Percentiles rank a stretch among this genome's conserved stretches.
Evolutionary conservation across 2,888 invertebrate genomes (phyloP).

Genomic region (Caenorhabditis parvicauda): DNA sequence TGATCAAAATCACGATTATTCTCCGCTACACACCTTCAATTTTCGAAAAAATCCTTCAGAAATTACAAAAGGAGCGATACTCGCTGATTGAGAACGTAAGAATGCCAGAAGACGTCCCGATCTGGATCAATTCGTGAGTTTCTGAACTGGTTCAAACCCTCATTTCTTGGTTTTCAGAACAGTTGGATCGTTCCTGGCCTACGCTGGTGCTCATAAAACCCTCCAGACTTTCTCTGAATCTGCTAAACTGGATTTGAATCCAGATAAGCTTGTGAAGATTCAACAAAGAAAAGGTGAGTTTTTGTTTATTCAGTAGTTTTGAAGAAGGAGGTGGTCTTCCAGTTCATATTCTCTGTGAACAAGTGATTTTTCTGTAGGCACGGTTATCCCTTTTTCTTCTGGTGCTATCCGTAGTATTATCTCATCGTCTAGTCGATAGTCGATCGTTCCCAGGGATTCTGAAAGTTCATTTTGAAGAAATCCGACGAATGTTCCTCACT

Average conservation of each 20-base stretch:
- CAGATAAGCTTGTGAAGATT: too few species aligned
- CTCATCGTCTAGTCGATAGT: conserved; percentile 87
- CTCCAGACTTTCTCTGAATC: too few species aligned
- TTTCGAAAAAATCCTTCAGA: conserved; percentile 6
- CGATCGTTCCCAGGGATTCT: conserved; percentile 85
- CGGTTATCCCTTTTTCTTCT: conserved; percentile 77
- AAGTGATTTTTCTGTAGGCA: too few species aligned
- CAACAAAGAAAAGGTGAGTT: too few species aligned
- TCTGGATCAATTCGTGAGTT: conserved; percentile 4
- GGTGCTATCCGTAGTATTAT: conserved; percentile 86
- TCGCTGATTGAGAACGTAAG: conserved; percentile 4
- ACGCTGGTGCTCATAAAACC: conserved; percentile 11
- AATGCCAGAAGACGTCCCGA: conserved; percentile 9
- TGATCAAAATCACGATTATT: too few species aligned
- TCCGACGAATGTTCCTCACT: too few species aligned
- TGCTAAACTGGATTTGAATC: too few species aligned
- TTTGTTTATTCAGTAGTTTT: too few species aligned
- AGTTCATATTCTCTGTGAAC: too few species aligned
- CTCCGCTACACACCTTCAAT: too few species aligned
- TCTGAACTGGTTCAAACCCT: neutral
- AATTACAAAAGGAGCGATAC: conserved; percentile 1
- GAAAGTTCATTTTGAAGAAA: conserved; percentile 56
- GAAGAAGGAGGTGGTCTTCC: too few species aligned
- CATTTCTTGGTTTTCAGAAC: conserved; percentile 5
- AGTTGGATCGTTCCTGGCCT: conserved; percentile 11